Conservation (phyloP, 2,797 vertebrate species). For the Tokudaia tokunoshimensis region DNA sequence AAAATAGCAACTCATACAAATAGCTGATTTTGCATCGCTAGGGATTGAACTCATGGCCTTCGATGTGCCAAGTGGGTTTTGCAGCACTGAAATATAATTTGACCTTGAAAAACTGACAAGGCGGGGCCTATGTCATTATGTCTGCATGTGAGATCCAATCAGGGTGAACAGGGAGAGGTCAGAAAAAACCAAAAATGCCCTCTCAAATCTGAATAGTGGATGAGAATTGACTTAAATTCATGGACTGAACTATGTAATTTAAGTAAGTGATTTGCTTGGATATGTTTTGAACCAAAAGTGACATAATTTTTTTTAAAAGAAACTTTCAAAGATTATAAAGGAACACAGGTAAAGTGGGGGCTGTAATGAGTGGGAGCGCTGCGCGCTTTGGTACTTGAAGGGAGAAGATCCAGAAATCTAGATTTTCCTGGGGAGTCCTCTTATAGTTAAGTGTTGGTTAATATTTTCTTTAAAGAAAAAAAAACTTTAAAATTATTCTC, state of each 20-base stretch:
- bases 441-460: neutral
- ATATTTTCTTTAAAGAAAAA: neutral
- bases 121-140: neutral
- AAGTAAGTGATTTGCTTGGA: constrained; percentile 41
- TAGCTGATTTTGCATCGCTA: neutral
- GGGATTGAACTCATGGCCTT: neutral
- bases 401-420: neutral
- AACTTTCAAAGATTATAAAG: neutral
- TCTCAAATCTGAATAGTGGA: neutral
- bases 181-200: neutral
- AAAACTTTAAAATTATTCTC: neutral
- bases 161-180: neutral
- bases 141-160: neutral
- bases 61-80: neutral
- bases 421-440: neutral
- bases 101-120: neutral
- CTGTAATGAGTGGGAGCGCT: neutral
- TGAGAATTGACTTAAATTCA: constrained; percentile 11
- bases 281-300: neutral
- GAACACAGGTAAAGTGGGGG: neutral
- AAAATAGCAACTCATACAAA: neutral
- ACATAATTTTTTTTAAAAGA: neutral
- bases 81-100: neutral
- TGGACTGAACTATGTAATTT: neutral
- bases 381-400: neutral